A percentile compares a stretch with the other conserved stretches of the same genome.
These are phyloP conservation scores for Eristalinus sepulchralis DNA, from an alignment of 2,888 invertebrate species.

Conservation along the genomic window DNA sequence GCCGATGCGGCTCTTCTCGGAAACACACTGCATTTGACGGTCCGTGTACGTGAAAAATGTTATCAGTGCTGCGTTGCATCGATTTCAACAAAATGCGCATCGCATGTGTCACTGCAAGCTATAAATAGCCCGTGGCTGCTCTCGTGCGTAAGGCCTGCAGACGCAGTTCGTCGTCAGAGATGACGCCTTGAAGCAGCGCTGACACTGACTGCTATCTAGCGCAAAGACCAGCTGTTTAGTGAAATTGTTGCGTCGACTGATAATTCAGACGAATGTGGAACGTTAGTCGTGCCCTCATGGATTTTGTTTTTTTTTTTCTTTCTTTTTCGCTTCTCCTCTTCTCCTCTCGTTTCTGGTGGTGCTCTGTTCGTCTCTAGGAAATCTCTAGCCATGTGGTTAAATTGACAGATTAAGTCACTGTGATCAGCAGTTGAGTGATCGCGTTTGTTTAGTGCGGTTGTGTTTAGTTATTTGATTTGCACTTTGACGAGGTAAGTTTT, in stretches of 20 bases:
- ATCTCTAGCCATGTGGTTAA: slow-evolving; percentile 17
- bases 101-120: neutral
- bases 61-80: neutral
- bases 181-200: neutral
- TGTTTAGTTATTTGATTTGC: neutral
- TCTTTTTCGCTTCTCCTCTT: neutral
- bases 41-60: neutral
- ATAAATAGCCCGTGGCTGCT: neutral
- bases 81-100: neutral
- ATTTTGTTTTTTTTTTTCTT: neutral
- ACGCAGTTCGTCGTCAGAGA: neutral
- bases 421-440: slow-evolving; percentile 30
- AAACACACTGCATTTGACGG: no score
- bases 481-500: slow-evolving; percentile 16
- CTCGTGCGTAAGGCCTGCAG: neutral
- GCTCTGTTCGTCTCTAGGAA: neutral
- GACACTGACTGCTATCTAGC: neutral
- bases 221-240: slow-evolving; percentile 35
- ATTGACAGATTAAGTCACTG: slow-evolving; percentile 11
- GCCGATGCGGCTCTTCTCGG: no score
- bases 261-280: neutral
- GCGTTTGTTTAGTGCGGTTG: slow-evolving; percentile 30
- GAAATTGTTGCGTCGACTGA: neutral
- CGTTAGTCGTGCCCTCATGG: neutral
- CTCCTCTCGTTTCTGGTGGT: neutral